Evolutionary conservation across 2,113 vertebrate species (phyloP).

Genomic region (Hippocampus mohnikei): DNA sequence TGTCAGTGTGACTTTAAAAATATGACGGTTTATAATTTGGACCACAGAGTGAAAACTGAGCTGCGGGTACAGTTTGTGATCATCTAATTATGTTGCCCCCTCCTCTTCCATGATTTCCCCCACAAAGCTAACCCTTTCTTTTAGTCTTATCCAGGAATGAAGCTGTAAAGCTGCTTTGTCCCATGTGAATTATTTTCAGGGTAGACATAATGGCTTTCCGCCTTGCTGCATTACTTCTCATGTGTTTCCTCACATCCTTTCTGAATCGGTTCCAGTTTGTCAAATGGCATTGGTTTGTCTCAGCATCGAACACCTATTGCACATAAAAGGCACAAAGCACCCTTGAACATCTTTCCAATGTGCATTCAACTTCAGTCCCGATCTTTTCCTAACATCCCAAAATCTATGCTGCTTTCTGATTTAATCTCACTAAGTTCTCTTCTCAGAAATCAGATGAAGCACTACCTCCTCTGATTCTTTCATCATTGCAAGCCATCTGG

Average conservation of each 20-base stretch:
- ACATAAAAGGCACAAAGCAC: not conserved
- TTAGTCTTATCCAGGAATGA: constrained; percentile 74
- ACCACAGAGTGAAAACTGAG: constrained; percentile 84
- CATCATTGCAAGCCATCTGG: too few species aligned
- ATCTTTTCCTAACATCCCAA: not conserved
- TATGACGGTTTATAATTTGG: constrained; percentile 88
- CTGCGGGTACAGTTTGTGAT: constrained; percentile 81
- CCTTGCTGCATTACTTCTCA: constrained; percentile 58
- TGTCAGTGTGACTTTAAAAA: constrained; percentile 95
- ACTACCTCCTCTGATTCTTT: too few species aligned
- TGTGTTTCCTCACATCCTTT: constrained; percentile 50
- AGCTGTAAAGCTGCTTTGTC: constrained; percentile 58
- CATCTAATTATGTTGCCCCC: constrained; percentile 76
- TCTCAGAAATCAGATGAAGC: too few species aligned
- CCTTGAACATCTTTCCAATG: not conserved
- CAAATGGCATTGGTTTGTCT: not conserved
- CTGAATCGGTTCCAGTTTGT: constrained; percentile 10
- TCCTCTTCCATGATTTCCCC: constrained; percentile 43
- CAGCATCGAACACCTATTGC: not conserved
- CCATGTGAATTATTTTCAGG: constrained; percentile 67
- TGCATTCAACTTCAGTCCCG: not conserved
- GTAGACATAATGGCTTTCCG: constrained; percentile 65
- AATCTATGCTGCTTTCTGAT: not conserved
- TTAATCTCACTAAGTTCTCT: too few species aligned
- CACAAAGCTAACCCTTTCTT: constrained; percentile 59